These are phyloP conservation scores for rabbit (Oryctolagus cuniculus) DNA, from an alignment of 2,113 vertebrate species.

Conservation along the genomic window mOryCun1.1 NC_091441.1:75863501-75864000, in stretches of 20 bases:
- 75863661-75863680: neutral
- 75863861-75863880: too few species aligned
- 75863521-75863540: neutral
- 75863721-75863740: neutral
- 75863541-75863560: neutral
- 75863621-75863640: neutral
- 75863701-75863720: neutral
- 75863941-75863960: too few species aligned
- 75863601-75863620: neutral
- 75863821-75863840: neutral
- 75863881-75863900: too few species aligned
- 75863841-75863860: neutral
- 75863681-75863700: neutral
- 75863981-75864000: neutral
- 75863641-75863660: neutral
- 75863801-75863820: neutral
- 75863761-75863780: neutral
- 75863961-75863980: neutral
- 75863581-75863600: slow-evolving; percentile 33
- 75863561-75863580: neutral
- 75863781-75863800: neutral
- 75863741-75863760: neutral
- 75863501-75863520: neutral
- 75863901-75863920: neutral
- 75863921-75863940: fast-evolving